Evolutionary conservation across 53 echinoderm and acorn worm species (phyloP).

Genomic region (Hippasteria phrygiana): DNA sequence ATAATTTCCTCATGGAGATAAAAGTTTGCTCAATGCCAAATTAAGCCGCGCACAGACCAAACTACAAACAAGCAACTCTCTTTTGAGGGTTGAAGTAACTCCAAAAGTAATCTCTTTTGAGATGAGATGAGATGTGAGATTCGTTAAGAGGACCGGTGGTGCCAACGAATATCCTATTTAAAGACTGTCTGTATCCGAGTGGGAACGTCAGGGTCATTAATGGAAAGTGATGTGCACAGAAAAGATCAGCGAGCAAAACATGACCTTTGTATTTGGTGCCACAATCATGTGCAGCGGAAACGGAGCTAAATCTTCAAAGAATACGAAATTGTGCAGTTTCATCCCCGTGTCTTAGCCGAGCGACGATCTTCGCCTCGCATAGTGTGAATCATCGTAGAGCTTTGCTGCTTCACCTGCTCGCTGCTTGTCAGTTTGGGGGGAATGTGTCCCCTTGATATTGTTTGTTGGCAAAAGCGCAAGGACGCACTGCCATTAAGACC

Average conservation of each 20-base stretch:
- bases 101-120: no score
- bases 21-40: no score
- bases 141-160: no score
- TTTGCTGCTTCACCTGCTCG: slow-evolving; percentile 19
- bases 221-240: not conserved
- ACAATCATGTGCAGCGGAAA: not conserved
- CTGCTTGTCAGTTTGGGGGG: not conserved
- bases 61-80: no score
- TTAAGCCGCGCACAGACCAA: no score
- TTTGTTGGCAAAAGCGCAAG: not conserved
- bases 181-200: no score
- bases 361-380: not conserved
- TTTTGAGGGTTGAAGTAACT: no score
- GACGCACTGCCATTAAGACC: not conserved
- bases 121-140: no score
- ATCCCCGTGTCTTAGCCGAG: slow-evolving; percentile 9
- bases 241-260: not conserved
- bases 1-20: no score
- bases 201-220: no score
- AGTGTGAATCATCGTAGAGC: slow-evolving; percentile 39
- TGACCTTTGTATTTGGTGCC: not conserved
- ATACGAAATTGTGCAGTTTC: slow-evolving; percentile 47
- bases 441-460: not conserved
- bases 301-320: slow-evolving; percentile 13
- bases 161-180: no score